Conservation (phyloP, 2,888 invertebrate species). For the Spisula solida region DNA sequence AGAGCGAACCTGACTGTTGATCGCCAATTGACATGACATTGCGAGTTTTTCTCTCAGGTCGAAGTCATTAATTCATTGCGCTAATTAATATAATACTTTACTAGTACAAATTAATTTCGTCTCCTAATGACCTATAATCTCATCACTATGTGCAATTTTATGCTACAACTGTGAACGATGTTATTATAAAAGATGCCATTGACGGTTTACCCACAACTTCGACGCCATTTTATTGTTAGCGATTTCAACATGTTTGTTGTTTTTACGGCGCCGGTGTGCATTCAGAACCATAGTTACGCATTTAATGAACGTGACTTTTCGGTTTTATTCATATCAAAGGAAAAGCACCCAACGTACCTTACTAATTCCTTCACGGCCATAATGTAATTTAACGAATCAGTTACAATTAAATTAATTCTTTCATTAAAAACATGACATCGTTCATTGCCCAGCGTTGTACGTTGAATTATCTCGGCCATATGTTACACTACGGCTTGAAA, state of each 20-base stretch:
- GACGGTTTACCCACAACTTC: background rate
- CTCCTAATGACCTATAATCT: background rate
- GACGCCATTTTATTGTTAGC: background rate
- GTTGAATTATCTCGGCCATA: background rate
- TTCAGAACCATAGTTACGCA: background rate
- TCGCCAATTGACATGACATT: background rate
- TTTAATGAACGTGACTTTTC: slow-evolving; percentile 8
- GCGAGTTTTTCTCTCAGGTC: background rate
- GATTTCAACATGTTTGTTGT: slow-evolving; percentile 12
- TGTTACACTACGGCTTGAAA: background rate
- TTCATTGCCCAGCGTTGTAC: background rate
- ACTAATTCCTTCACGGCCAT: slow-evolving; percentile 32
- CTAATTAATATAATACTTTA: background rate
- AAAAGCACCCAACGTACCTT: slow-evolving; percentile 36
- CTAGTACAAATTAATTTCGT: background rate
- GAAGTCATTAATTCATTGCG: background rate
- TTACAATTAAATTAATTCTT: background rate
- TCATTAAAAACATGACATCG: background rate
- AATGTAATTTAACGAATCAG: background rate
- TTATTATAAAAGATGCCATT: background rate
- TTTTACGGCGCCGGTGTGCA: slow-evolving; percentile 3
- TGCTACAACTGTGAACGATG: slow-evolving; percentile 7
- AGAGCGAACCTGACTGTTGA: background rate
- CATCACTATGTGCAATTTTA: slow-evolving; percentile 1
- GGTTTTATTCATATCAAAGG: slow-evolving; percentile 7